Evolutionary conservation across 2,888 invertebrate genomes (phyloP), one percentile per base, ranked within the genome.

Genomic region (Leptopterna dolabrata): DNA sequence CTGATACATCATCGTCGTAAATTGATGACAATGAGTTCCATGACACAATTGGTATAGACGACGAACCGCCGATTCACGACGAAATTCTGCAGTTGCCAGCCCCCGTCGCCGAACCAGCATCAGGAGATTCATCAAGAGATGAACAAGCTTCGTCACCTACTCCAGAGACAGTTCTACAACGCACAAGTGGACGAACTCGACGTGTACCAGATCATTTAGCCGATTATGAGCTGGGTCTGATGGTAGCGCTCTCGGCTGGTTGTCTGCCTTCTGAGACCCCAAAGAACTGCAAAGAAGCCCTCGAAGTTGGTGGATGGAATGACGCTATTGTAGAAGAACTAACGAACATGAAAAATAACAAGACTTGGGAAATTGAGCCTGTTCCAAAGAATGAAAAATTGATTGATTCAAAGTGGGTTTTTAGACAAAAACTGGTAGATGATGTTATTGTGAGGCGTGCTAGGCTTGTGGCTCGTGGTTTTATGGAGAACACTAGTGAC

Each of bases 371-470:
- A 24, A 6, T 80, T 9, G 36, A 14, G 9, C 19, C 24, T 41
- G 11, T 19, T 9, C 83, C 83, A 71, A 29, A 16, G n/a, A 16
- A 36, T 41, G 70, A 13, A n/a, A 83, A 43, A 29, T 16, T 70
- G 19, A 71, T 83, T 70, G 70, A 70, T 30, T 83, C 83, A 7
- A 83, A 83, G 70, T 83, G 83, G 83, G 55, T 70, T 9, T 83
- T 83, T 29, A 36, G 70, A 16, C 9, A 29, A 70, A 70, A 70
- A n/a, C n/a, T 19, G 19, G 11, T 16, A 16, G 70, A 70, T 70
- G 70, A 70, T 70, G 24, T 9, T 11, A 43, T 47, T 29, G 70
- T 70, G 24, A 70, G n/a, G n/a, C 70, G 24, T 19, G 70, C 70
- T n/a, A 4, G n/a, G 24, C 51, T 47, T 24, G 80, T 80, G 16